Base-by-base conservation (phyloP, 2,113 vertebrate species). In the Porphyrio hochstetteri region DNA sequence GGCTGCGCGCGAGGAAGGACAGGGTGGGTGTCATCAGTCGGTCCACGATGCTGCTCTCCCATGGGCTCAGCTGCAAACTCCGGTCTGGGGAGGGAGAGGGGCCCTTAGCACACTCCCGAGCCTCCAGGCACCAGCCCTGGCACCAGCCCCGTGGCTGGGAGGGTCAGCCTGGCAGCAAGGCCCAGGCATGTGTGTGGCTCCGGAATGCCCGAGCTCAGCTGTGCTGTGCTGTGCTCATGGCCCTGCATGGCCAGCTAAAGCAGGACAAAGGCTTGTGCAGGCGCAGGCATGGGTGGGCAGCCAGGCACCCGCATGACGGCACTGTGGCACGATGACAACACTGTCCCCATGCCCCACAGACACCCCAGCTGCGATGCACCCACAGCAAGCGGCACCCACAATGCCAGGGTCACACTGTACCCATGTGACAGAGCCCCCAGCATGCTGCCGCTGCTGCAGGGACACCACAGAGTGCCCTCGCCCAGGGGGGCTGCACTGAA, bases 11-110 rank as follows among this genome's bases (percentile, higher is more conserved):
- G 17, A 99, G 98, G 97, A 99, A 99, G 67, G 99, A 99, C 89
- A 99, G 98, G 9, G 99, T 99, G 35, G 99, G 99, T 0, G 99
- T 99, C 99, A 99, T 99, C 96, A 99, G 98, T 33, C 99, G 98
- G 96, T 99, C 99, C 76, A 99, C 99, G 7, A 99, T 99, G 96
- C 99, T 99, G 98, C 99, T 99, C 97, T 99, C 99, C 99, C 99
- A 99, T 0, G 99, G 98, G 88, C 98, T 99, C 93, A 99, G 97
- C 91, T 99, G 99, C 55, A 98, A 92, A 92, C 97, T 99, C 75
- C 99, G 98, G 86, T 98, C 99, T 99, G 96, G 72, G n/a, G 59
- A 84, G 19, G 60, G 33, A 92, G 40, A 78, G 36, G 29, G 29
- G 16, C 38, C 24, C n/a, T 46, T 15, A 96, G 78, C 2, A 2